These are phyloP conservation scores for Callorhinus ursinus DNA, from an alignment of 2,113 vertebrate genomes.

Conservation along the genomic window DNA sequence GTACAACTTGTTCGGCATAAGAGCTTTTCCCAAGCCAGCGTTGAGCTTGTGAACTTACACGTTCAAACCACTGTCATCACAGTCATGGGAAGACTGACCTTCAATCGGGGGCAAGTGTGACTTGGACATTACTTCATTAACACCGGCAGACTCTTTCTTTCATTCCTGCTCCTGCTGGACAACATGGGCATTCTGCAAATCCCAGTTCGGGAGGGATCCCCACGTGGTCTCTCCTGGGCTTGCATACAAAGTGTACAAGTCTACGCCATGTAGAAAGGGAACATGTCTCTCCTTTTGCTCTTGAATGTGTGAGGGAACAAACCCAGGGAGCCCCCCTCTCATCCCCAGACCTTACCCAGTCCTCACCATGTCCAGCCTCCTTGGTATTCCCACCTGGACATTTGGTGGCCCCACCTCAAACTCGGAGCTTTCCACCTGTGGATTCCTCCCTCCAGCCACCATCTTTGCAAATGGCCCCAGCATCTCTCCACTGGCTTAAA, in stretches of 20 bases:
- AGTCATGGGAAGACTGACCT: not conserved
- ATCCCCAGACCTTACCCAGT: not conserved
- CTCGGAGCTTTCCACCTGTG: not conserved
- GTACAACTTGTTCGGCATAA: accelerated
- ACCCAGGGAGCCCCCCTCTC: not conserved
- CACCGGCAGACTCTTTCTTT: too few species aligned
- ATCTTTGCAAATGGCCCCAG: not conserved
- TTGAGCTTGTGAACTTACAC: not conserved
- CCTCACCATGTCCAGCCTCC: not conserved
- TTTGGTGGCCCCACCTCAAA: not conserved
- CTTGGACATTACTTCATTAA: not conserved
- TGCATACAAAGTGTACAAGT: not conserved
- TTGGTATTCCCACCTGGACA: not conserved
- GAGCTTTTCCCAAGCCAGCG: not conserved
- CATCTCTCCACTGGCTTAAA: not conserved
- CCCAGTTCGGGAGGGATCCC: not conserved
- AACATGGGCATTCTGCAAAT: not conserved
- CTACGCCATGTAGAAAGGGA: too few species aligned
- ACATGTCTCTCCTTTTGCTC: not conserved
- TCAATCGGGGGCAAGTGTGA: not conserved
- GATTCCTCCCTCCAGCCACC: accelerated
- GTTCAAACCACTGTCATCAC: too few species aligned
- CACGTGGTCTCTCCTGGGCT: not conserved
- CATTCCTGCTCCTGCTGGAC: not conserved
- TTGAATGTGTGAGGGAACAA: not conserved